Conservation (phyloP, 2,888 invertebrate species). For the Tachina fera region DNA sequence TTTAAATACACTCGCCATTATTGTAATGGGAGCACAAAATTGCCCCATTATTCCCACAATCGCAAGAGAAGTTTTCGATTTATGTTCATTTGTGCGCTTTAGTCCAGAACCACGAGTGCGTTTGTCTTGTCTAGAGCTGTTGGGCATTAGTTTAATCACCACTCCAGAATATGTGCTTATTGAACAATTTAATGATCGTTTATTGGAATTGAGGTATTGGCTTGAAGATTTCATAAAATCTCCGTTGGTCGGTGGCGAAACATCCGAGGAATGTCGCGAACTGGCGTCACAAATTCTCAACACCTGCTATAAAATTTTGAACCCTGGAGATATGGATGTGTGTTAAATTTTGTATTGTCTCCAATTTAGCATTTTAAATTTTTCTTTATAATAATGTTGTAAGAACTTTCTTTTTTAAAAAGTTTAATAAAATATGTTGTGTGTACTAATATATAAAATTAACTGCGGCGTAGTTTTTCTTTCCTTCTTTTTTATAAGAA, state of each 20-base stretch:
- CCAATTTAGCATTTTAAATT: background rate
- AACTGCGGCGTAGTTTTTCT: too few species aligned
- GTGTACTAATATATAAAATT: background rate
- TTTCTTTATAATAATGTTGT: background rate
- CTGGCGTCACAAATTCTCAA: constrained; percentile 86
- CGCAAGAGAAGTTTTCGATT: constrained; percentile 88
- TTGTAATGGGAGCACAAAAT: constrained; percentile 88
- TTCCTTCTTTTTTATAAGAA: too few species aligned
- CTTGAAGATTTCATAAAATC: constrained; percentile 85
- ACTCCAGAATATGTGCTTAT: constrained; percentile 85
- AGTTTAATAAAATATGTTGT: too few species aligned
- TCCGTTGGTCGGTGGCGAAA: constrained; percentile 86
- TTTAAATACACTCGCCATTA: constrained; percentile 87
- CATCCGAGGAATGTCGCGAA: constrained; percentile 86
- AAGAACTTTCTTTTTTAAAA: too few species aligned
- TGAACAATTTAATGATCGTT: constrained; percentile 85
- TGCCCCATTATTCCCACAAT: constrained; percentile 86
- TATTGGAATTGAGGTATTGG: constrained; percentile 88
- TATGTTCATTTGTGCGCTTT: constrained; percentile 87
- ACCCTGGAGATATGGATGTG: constrained; percentile 24
- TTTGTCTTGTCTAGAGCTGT: constrained; percentile 86
- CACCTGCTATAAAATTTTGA: constrained; percentile 76
- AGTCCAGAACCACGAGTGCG: constrained; percentile 88
- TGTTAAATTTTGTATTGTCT: background rate
- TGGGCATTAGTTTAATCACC: constrained; percentile 87